Base-by-base conservation (phyloP, 1,140 invertebrate genomes). In the Apis florea region DNA sequence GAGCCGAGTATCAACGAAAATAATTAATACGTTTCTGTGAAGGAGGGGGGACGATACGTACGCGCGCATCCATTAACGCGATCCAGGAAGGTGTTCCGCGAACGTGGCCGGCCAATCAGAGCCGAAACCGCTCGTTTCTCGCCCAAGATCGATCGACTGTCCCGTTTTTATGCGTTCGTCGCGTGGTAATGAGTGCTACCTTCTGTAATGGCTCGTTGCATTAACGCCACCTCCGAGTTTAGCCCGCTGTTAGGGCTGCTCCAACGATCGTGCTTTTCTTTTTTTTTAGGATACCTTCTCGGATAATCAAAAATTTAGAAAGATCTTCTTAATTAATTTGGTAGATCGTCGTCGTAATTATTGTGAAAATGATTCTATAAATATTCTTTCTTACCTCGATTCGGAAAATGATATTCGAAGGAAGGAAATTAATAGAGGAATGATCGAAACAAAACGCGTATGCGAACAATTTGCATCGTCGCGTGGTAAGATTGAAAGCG, bases 91-190 rank as follows among this genome's bases (percentile, higher is more conserved):
- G 66, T 73, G 58, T 71, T 51, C 26, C 24, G 21, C 21, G 59
- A 40, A 61, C 68, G 40, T 17, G 40, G 26, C 31, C 49, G 15
- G 17, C n/a, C 49, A 64, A 59, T 78, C 75, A 47, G 64, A 17
- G 53, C 40, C 77, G 51, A 79, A 79, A 79, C 77, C 59, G 59
- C 68, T 79, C 77, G 77, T 79, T 79, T 53, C 58, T 54, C 77
- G 77, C 58, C 26, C 59, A 79, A 79, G 77, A 79, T 79, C 77
- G 69, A 79, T 79, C 77, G 77, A 54, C 69, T 47, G 58, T 73
- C 47, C 69, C 51, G 69, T 79, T 79, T 79, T 79, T 79, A 72
- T 24, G 56, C 26, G 69, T 72, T 63, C 69, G 69, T 72, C 59
- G 69, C 68, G 68, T 79, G 26, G 69, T 79, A 79, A 79, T 72